These are phyloP conservation scores for Emydoidea blandingii DNA, from an alignment of 2,797 vertebrate species.

Conservation along the genomic window DNA sequence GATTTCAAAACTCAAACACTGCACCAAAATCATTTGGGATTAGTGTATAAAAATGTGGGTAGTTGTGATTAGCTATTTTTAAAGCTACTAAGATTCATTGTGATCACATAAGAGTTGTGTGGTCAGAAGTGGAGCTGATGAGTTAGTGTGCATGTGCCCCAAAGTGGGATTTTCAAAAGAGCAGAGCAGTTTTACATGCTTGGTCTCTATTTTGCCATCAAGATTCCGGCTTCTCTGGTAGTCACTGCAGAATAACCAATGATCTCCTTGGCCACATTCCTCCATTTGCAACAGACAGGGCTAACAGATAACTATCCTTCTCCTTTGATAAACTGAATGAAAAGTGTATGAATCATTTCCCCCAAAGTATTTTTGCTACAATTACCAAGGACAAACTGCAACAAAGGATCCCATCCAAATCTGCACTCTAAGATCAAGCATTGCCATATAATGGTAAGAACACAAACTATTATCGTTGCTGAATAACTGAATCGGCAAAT, in stretches of 20 bases:
- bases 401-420: neutral
- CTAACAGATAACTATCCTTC: neutral
- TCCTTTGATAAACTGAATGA: neutral
- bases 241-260: accelerated
- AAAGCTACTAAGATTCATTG: neutral
- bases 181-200: neutral
- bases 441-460: accelerated
- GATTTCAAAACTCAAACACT: neutral
- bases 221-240: neutral
- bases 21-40: neutral
- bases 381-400: accelerated
- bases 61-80: neutral
- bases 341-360: neutral
- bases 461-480: too few relatives aligned
- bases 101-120: too few relatives aligned
- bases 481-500: too few relatives aligned
- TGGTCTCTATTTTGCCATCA: accelerated
- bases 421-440: neutral
- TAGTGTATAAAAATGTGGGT: neutral
- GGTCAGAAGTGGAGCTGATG: too few relatives aligned
- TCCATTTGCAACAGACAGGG: neutral
- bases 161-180: neutral
- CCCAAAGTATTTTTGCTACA: neutral
- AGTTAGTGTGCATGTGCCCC: neutral
- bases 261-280: neutral